Evolutionary conservation across 2,113 vertebrate genomes (phyloP).

Genomic region (Phycodurus eques): DNA sequence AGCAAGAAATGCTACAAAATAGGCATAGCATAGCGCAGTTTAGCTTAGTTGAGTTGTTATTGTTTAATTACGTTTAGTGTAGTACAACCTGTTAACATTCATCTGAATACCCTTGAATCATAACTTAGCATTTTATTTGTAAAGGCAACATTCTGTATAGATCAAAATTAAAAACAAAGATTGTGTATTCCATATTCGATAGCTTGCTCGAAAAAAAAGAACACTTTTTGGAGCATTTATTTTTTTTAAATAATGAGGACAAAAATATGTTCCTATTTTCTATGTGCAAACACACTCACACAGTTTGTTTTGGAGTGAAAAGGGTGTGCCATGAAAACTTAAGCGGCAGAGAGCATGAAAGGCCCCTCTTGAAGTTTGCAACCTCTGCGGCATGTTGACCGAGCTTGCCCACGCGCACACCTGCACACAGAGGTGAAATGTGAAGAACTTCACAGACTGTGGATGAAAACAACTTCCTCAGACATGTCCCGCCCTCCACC

Average conservation of each 20-base stretch:
- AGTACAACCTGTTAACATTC: no score
- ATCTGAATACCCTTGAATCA: background rate
- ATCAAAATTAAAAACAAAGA: background rate
- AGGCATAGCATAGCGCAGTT: no score
- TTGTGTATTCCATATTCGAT: background rate
- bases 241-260: background rate
- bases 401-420: conserved; percentile 7
- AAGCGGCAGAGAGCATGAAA: background rate
- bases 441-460: conserved; percentile 13
- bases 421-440: conserved; percentile 6
- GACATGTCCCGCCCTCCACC: background rate
- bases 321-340: conserved; percentile 15
- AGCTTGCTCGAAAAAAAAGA: background rate
- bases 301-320: background rate
- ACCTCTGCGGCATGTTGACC: conserved; percentile 1
- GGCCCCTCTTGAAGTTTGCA: background rate
- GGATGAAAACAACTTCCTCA: conserved; percentile 7
- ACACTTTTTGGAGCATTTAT: background rate
- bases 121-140: background rate
- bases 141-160: background rate
- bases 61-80: no score
- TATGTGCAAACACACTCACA: background rate
- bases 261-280: background rate
- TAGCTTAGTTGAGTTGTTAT: no score
- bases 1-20: no score